Evolutionary conservation across 2,113 vertebrate genomes (phyloP).

Genomic region (Clinocottus analis): DNA sequence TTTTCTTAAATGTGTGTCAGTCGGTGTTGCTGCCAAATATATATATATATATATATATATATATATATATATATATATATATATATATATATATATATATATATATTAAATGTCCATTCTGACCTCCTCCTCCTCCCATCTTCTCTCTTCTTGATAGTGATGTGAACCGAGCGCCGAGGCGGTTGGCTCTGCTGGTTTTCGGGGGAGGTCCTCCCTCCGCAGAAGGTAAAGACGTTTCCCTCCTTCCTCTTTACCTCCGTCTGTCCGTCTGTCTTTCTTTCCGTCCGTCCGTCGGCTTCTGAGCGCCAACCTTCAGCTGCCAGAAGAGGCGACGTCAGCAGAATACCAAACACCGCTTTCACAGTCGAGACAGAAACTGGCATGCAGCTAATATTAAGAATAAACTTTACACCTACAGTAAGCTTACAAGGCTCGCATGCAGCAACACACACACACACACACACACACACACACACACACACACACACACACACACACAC

Average conservation of each 20-base stretch:
- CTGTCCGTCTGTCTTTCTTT: background rate
- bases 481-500: no score
- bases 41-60: no score
- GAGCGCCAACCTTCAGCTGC: conserved; percentile 19
- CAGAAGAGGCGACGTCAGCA: conserved; percentile 24
- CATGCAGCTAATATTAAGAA: conserved; percentile 39
- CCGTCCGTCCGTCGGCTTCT: conserved; percentile 14
- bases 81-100: no score
- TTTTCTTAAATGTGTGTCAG: conserved; percentile 44
- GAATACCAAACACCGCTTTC: conserved; percentile 52
- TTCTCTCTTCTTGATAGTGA: conserved; percentile 51
- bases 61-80: no score
- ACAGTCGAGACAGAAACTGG: conserved; percentile 33
- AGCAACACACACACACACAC: no score
- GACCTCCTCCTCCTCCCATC: conserved; percentile 11
- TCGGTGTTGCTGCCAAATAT: conserved; percentile 16
- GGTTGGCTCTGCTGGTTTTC: conserved; percentile 50
- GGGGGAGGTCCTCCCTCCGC: conserved; percentile 45
- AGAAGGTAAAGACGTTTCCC: conserved; percentile 59
- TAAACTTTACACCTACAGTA: conserved; percentile 2
- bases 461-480: no score
- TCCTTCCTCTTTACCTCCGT: conserved; percentile 1
- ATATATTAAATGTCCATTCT: no score
- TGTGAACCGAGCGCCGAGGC: conserved; percentile 38
- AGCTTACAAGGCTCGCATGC: background rate